phyloP scores from a whole-genome alignment of 2,113 vertebrate species.

The Odocoileus virginianus region DNA sequence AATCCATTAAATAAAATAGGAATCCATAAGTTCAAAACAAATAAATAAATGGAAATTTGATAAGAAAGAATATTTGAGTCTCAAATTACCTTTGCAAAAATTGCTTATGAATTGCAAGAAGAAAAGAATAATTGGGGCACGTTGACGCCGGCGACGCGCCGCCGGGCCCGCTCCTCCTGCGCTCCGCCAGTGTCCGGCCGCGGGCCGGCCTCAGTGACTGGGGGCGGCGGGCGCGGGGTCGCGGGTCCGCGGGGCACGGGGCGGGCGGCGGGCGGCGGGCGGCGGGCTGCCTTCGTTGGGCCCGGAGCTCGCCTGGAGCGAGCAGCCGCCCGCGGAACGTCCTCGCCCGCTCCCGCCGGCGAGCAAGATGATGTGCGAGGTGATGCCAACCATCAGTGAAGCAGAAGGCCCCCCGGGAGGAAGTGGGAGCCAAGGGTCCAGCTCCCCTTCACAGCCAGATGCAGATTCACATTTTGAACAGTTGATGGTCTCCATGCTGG shows the following conservation, averaged over 20 bases:
- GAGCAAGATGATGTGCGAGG: constrained; percentile 98
- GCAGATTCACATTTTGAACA: constrained; percentile 97
- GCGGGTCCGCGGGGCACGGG: constrained; percentile 45
- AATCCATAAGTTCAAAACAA: neutral
- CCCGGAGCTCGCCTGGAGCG: constrained; percentile 54
- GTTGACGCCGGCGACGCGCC: constrained; percentile 63
- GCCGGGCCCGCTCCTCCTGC: constrained; percentile 55
- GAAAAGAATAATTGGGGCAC: constrained; percentile 55
- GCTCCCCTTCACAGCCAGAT: constrained; percentile 92
- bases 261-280: constrained; percentile 53
- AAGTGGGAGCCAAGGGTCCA: constrained; percentile 82
- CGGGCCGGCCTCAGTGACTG: constrained; percentile 50
- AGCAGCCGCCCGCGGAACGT: constrained; percentile 65
- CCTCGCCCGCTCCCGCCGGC: constrained; percentile 44
- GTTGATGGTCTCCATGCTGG: constrained; percentile 98
- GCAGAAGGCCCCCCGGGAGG: constrained; percentile 90
- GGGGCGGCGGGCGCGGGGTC: constrained; percentile 50
- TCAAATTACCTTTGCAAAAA: neutral
- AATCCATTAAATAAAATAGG: neutral
- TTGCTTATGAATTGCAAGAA: neutral
- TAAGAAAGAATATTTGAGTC: neutral
- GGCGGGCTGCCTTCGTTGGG: constrained; percentile 76
- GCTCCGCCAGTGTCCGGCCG: constrained; percentile 47
- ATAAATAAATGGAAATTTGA: neutral
- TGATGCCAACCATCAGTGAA: constrained; percentile 99